Evolutionary conservation across 1,140 invertebrate genomes (phyloP).

Genomic region (Steinernema feltiae): DNA sequence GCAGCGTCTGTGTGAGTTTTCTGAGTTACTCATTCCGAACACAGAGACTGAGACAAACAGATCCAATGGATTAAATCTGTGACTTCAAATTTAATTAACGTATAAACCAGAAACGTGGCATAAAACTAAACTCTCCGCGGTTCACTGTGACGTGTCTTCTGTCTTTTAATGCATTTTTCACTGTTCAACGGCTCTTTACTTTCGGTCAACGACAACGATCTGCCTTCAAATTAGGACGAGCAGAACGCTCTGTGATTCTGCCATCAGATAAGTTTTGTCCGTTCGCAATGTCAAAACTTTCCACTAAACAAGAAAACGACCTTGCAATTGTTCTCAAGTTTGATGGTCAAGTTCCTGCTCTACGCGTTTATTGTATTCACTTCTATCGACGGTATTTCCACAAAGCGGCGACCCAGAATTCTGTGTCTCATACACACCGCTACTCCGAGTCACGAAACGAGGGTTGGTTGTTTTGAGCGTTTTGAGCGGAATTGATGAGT

Average conservation of each 20-base stretch:
- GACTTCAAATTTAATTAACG: no score
- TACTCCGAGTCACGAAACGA: conserved; percentile 38
- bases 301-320: background rate
- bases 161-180: no score
- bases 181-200: no score
- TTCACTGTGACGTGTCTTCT: no score
- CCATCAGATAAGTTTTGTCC: background rate
- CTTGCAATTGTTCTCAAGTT: background rate
- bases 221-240: background rate
- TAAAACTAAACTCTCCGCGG: no score
- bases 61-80: no score
- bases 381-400: background rate
- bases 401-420: conserved; percentile 12
- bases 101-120: no score
- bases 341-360: background rate
- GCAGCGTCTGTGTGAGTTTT: no score
- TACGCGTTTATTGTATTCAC: background rate
- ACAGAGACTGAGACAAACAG: no score
- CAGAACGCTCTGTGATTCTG: background rate
- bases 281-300: background rate
- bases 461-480: conserved; percentile 21
- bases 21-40: no score
- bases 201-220: background rate
- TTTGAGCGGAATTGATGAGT: no score
- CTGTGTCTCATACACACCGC: conserved; percentile 39